Percentiles rank a stretch among this genome's conserved stretches.
These are phyloP conservation scores for Gnatocerus cornutus DNA, from an alignment of 2,888 invertebrate genomes.

Conservation along the genomic window DNA sequence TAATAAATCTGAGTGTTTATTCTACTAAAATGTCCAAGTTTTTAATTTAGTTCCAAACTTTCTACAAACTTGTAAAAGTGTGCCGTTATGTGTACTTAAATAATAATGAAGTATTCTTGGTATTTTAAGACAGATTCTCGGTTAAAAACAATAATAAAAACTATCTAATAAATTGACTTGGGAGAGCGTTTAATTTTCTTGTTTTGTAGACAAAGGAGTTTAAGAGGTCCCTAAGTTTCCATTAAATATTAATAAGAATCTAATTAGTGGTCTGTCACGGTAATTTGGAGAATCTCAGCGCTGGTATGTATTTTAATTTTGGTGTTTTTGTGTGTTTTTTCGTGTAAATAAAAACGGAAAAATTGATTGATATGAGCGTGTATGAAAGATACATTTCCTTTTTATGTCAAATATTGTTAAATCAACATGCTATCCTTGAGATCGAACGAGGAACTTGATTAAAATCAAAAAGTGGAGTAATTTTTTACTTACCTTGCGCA, in stretches of 20 bases:
- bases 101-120: too few relatives aligned
- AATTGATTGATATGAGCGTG: background rate
- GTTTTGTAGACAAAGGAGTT: too few relatives aligned
- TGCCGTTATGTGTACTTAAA: too few relatives aligned
- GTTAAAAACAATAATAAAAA: too few relatives aligned
- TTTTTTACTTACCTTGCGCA: constrained; percentile 53
- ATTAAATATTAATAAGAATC: constrained; percentile 12
- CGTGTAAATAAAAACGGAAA: background rate
- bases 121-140: too few relatives aligned
- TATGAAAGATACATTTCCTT: constrained; percentile 18
- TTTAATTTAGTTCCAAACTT: background rate
- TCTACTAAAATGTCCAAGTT: too few relatives aligned
- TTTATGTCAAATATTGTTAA: constrained; percentile 6
- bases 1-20: too few relatives aligned
- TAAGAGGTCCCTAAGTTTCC: too few relatives aligned
- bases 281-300: background rate
- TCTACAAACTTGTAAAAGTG: too few relatives aligned
- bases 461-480: constrained; percentile 42
- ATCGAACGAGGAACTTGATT: constrained; percentile 31
- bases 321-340: constrained; percentile 11
- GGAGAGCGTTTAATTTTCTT: too few relatives aligned
- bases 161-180: too few relatives aligned
- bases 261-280: background rate
- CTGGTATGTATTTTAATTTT: background rate
- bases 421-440: constrained; percentile 44